These are phyloP conservation scores for Tridacna gigas DNA, from an alignment of 2,888 invertebrate species.

Conservation along the genomic window DNA sequence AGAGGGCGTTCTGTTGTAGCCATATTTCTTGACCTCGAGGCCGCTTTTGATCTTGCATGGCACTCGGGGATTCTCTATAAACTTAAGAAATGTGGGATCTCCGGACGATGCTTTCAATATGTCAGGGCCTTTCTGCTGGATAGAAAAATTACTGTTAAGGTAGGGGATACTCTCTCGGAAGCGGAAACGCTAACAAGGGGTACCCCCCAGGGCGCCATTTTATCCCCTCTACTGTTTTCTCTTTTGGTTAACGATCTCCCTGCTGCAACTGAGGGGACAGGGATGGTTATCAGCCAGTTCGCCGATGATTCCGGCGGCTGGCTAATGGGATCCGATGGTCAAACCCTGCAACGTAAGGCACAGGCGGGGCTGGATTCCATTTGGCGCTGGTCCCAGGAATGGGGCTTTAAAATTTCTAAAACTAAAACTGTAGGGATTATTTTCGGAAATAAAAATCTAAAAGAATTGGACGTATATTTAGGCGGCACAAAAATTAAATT, in stretches of 20 bases:
- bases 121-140: conserved; percentile 27
- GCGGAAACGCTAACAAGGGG: neutral
- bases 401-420: too few species aligned
- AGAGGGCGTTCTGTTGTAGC: conserved; percentile 4
- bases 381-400: too few species aligned
- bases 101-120: conserved; percentile 30
- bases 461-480: too few species aligned
- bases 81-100: conserved; percentile 34
- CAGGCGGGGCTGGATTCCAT: too few species aligned
- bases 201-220: conserved; percentile 24
- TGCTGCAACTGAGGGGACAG: conserved; percentile 9
- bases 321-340: too few species aligned
- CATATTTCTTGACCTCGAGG: conserved; percentile 24
- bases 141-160: conserved; percentile 28
- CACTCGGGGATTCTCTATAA: conserved; percentile 35
- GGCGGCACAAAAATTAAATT: too few species aligned
- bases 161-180: conserved; percentile 2
- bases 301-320: conserved; percentile 40
- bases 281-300: conserved; percentile 34
- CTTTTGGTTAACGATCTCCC: conserved; percentile 36
- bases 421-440: too few species aligned
- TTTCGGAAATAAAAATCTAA: too few species aligned
- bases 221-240: conserved; percentile 29
- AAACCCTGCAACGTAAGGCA: too few species aligned
- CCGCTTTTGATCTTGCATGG: conserved; percentile 24